A percentile compares a stretch with the other conserved stretches of the same genome.
Evolutionary conservation across 2,113 vertebrate genomes (phyloP).

Genomic region (Argyrosomus japonicus): DNA sequence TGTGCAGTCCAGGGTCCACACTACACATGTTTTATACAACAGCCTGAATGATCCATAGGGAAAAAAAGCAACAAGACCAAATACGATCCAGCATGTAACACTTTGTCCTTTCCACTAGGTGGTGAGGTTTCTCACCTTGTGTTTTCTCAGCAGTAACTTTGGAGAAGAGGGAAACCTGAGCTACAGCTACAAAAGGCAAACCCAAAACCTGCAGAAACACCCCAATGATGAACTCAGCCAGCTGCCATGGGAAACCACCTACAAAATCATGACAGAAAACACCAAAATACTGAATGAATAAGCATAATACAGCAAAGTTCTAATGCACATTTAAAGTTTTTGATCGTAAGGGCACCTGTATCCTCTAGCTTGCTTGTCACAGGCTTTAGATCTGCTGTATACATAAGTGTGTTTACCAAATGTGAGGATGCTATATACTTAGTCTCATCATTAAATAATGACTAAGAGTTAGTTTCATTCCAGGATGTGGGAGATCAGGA

Average conservation of each 20-base stretch:
- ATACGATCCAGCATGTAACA: neutral
- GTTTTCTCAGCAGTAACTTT: constrained; percentile 88
- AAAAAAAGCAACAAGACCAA: neutral
- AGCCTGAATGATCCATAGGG: neutral
- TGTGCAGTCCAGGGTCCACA: neutral
- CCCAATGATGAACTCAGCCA: constrained; percentile 87
- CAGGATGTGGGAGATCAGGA: neutral
- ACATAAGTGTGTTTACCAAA: neutral
- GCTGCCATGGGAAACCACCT: constrained; percentile 80
- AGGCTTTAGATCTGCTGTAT: neutral
- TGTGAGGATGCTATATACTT: neutral
- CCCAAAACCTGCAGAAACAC: constrained; percentile 88
- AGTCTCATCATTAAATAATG: neutral
- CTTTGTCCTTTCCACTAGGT: constrained; percentile 8
- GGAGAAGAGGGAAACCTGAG: constrained; percentile 89
- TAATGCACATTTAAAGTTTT: neutral
- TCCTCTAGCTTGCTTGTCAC: neutral
- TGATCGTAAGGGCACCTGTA: neutral
- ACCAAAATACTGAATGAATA: neutral
- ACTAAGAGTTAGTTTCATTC: too few species aligned
- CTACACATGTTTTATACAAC: fast-evolving
- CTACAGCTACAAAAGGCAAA: constrained; percentile 87
- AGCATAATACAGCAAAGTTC: neutral
- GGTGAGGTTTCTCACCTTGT: constrained; percentile 81
- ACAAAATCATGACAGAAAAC: constrained; percentile 4